Base-by-base conservation (phyloP, 1,140 invertebrate species). In the Xylocopa sonorina region DNA sequence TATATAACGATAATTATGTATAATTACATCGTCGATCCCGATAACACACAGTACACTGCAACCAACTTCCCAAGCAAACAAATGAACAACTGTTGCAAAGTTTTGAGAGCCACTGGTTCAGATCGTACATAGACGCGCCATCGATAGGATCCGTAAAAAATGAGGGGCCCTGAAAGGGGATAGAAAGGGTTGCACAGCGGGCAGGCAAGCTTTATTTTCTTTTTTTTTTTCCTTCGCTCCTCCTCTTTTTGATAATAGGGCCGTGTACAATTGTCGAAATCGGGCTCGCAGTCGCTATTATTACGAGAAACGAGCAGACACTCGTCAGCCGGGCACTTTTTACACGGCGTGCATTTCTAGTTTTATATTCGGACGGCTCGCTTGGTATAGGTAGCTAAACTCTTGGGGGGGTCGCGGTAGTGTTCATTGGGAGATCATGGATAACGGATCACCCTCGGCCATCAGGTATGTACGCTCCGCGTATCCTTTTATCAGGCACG, bases 261-360 rank as follows among this genome's bases (percentile, higher is more conserved):
- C 29, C 10, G 41, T 3, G 14, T 21, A 27, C 16, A 29, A 27
- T 18, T 41, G 18, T 66, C 6, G 64, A 46, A 66, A 55, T 66
- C 9, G 18, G 24, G 3, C 24, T 27, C 34, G 38, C 18, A 32
- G 14, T 32, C 27, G 21, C 14, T 43, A 43, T 43, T 43, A 50
- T 67, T 43, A 32, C 3, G 4, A n/a, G 12, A 53, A 24, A 18
- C 34, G 5, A 16, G 9, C 29, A 12, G 21, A 57, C n/a, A n/a
- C 27, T 73, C 55, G 43, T 51, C 18, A 41, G 32, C 9, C 21
- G 14, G n/a, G n/a, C 46, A 41, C 1, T 32, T 71, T 50, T 51
- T 69, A 78, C 71, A 58, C 32, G 24, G 43, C 43, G 66, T 50
- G 81, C 43, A 72, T 66, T 80, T 83, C 63, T 58, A 60, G 51